These are phyloP conservation scores for Halichondria panicea DNA, from an alignment of 37 sponge, comb jelly and placozoan species.

Conservation along the genomic window DNA sequence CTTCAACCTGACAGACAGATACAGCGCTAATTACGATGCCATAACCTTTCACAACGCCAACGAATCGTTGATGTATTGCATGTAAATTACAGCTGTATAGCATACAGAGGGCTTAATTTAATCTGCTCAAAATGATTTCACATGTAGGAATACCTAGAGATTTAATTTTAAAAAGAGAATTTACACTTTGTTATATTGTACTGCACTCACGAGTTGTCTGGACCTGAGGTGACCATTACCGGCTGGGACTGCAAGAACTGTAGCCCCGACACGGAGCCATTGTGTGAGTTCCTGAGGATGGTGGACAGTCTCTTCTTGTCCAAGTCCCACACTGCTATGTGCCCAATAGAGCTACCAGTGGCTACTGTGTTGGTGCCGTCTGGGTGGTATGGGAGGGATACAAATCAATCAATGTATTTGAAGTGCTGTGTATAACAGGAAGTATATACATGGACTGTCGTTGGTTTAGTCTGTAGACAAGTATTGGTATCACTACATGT, in stretches of 20 bases:
- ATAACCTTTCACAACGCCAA: neutral
- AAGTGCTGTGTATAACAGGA: too few relatives aligned
- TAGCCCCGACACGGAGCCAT: conserved; percentile 64
- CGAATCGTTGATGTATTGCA: neutral
- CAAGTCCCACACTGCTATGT: conserved; percentile 96
- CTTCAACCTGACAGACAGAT: conserved; percentile 44
- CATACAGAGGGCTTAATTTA: neutral
- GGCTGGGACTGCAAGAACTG: conserved; percentile 83
- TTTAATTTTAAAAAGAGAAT: neutral
- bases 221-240: conserved; percentile 78
- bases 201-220: conserved; percentile 74
- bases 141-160: neutral
- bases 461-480: too few relatives aligned
- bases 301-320: conserved; percentile 63
- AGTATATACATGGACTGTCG: neutral
- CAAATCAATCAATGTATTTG: too few relatives aligned
- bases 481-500: too few relatives aligned
- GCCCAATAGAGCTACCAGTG: conserved; percentile 76
- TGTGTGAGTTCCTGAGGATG: conserved; percentile 67
- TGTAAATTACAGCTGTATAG: neutral
- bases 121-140: neutral
- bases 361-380: conserved; percentile 84
- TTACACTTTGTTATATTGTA: neutral
- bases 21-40: neutral
- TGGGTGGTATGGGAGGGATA: conserved; percentile 7